Percentiles rank a stretch among this genome's conserved stretches.
Evolutionary conservation across 2,113 vertebrate species (phyloP).

Genomic region (Lycaon pictus): DNA sequence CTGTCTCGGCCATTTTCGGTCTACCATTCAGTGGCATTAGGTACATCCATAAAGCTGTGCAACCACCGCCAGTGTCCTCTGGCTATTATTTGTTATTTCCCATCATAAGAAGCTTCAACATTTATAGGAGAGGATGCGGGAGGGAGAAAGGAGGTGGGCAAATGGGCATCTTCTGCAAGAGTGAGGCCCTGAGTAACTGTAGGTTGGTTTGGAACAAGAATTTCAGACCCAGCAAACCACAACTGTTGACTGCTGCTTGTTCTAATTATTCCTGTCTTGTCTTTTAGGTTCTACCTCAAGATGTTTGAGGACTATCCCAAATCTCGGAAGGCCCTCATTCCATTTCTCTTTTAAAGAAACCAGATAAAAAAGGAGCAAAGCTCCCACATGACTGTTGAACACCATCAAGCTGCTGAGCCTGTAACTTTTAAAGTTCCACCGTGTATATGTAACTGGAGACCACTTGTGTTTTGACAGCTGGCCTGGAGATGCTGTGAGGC

Average conservation of each 20-base stretch:
- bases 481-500: neutral
- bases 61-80: neutral
- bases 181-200: neutral
- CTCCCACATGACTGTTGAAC: neutral
- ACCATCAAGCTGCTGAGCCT: conserved; percentile 7
- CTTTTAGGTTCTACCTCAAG: conserved; percentile 92
- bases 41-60: no score
- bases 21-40: neutral
- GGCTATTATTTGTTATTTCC: neutral
- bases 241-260: neutral
- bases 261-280: conserved; percentile 80
- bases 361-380: conserved; percentile 28
- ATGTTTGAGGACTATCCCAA: conserved; percentile 93
- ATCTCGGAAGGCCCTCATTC: conserved; percentile 93
- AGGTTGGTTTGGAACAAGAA: neutral
- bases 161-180: neutral
- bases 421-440: neutral
- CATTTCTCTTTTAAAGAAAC: conserved; percentile 92
- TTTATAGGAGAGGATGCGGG: neutral
- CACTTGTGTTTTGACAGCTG: neutral
- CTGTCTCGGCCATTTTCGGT: neutral
- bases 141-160: neutral
- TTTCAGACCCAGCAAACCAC: neutral
- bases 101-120: neutral
- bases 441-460: neutral